Conservation (phyloP, 2,113 vertebrate species). For the Dermatemys mawii region DNA sequence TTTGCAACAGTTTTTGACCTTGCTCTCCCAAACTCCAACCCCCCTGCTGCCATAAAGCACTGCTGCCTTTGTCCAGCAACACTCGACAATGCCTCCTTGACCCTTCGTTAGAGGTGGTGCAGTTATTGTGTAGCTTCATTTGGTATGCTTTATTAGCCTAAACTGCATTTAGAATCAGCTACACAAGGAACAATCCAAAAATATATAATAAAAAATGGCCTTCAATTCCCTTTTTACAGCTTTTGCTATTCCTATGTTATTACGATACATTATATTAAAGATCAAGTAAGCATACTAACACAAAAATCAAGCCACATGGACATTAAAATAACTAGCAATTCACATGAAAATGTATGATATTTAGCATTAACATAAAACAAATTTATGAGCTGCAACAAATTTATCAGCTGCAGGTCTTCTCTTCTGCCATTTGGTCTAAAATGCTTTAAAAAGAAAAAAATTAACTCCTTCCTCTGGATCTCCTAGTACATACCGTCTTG, state of each 20-base stretch:
- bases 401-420: not conserved
- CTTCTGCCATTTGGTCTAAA: not conserved
- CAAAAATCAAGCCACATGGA: conserved; percentile 21
- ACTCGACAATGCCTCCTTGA: too few species aligned
- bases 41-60: too few species aligned
- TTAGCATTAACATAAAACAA: not conserved
- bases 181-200: conserved; percentile 57
- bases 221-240: conserved; percentile 58
- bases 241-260: conserved; percentile 65
- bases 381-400: not conserved
- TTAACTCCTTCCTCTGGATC: not conserved
- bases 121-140: conserved; percentile 50
- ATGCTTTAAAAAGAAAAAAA: not conserved
- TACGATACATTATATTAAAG: conserved; percentile 70
- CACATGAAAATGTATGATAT: not conserved
- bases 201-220: conserved; percentile 71
- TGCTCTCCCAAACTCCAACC: too few species aligned
- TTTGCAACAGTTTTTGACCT: too few species aligned
- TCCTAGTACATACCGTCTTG: not conserved
- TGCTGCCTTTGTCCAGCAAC: not conserved
- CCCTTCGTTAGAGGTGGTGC: too few species aligned
- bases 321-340: not conserved
- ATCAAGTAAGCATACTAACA: conserved; percentile 69
- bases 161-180: conserved; percentile 61
- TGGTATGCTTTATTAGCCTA: conserved; percentile 52